Percentiles rank a stretch among this genome's conserved stretches.
These are phyloP conservation scores for Spodoptera exigua DNA, from an alignment of 2,888 invertebrate genomes.

Conservation along the genomic window DNA sequence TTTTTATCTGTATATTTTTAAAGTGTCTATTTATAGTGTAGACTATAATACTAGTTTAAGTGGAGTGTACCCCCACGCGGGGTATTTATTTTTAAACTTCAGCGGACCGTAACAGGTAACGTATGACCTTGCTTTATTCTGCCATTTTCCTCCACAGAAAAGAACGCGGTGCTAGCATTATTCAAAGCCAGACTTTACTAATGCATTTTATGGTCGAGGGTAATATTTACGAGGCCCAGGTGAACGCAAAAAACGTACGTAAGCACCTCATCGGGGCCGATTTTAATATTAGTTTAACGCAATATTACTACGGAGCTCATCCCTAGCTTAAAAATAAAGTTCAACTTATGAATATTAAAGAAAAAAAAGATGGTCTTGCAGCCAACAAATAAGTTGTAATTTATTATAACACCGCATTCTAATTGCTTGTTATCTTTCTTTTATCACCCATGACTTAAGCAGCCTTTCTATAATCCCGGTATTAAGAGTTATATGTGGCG, in stretches of 20 bases:
- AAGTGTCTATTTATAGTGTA: slow-evolving; percentile 7
- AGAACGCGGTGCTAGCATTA: slow-evolving; percentile 74
- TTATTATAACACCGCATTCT: slow-evolving; percentile 70
- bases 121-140: slow-evolving; percentile 61
- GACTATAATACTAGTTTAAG: slow-evolving; percentile 30
- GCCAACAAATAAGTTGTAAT: slow-evolving; percentile 63
- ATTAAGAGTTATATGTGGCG: slow-evolving; percentile 87
- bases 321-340: slow-evolving; percentile 41
- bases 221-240: slow-evolving; percentile 85
- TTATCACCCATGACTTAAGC: slow-evolving; percentile 84
- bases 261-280: slow-evolving; percentile 75
- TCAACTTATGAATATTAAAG: slow-evolving; percentile 43
- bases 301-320: slow-evolving; percentile 49
- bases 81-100: slow-evolving; percentile 59
- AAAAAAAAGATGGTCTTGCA: slow-evolving; percentile 44
- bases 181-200: slow-evolving; percentile 84
- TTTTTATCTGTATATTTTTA: neutral
- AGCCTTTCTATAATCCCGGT: slow-evolving; percentile 86
- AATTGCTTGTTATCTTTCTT: slow-evolving; percentile 87
- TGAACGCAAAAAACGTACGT: slow-evolving; percentile 76
- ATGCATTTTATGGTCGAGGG: slow-evolving; percentile 84
- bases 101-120: slow-evolving; percentile 54
- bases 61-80: slow-evolving; percentile 21
- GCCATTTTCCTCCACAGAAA: slow-evolving; percentile 62
- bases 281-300: slow-evolving; percentile 70